Evolutionary conservation across 2,113 vertebrate genomes (phyloP).

Genomic region (Promerops cafer): DNA sequence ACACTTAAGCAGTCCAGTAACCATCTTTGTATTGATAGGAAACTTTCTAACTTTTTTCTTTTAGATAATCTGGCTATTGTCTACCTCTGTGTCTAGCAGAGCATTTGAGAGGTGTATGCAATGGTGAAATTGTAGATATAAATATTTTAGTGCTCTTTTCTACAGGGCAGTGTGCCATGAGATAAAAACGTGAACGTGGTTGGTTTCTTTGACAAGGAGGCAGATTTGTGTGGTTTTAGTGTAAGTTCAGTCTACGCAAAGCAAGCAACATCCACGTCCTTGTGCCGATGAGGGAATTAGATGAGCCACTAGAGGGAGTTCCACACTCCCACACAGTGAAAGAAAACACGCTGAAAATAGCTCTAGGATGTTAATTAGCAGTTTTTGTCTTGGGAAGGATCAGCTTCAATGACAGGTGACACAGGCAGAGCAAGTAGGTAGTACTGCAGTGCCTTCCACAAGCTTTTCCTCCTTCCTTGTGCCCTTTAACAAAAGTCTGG

Average conservation of each 20-base stretch:
- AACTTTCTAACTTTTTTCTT: background rate
- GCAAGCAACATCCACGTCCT: background rate
- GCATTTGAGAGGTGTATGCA: background rate
- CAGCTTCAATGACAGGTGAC: background rate
- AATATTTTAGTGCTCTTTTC: background rate
- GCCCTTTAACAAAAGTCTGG: background rate
- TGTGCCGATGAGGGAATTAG: background rate
- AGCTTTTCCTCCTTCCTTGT: background rate
- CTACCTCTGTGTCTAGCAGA: background rate
- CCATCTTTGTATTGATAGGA: background rate
- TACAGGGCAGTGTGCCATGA: background rate
- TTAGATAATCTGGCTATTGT: background rate
- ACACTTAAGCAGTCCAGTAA: background rate
- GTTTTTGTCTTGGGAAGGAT: background rate
- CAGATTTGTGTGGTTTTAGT: background rate
- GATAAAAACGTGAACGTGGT: background rate
- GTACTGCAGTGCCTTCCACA: background rate
- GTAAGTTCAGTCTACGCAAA: background rate
- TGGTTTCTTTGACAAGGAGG: background rate
- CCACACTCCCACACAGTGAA: background rate
- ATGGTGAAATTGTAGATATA: background rate
- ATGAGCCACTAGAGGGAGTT: constrained; percentile 29
- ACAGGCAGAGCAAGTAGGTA: background rate
- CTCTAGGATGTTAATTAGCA: background rate
- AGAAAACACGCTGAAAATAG: background rate